phyloP scores from a whole-genome alignment of 2,888 invertebrate species.

The Sarcophaga carnaria region DNA sequence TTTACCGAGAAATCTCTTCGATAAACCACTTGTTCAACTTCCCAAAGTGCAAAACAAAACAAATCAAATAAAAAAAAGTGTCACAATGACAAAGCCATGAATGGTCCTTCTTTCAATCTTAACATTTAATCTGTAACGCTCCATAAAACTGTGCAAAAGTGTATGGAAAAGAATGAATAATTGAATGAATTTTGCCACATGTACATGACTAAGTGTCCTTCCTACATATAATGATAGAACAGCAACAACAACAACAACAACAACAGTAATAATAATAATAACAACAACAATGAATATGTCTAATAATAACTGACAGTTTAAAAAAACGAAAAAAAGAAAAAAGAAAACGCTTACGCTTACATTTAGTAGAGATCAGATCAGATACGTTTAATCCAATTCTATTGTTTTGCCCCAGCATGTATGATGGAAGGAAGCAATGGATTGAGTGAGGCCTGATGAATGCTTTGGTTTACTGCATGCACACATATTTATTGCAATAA shows the following conservation, averaged over 20 bases:
- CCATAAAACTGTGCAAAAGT: conserved; percentile 55
- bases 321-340: neutral
- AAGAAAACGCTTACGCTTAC: conserved; percentile 56
- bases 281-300: conserved; percentile 51
- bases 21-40: conserved; percentile 65
- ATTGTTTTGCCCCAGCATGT: conserved; percentile 61
- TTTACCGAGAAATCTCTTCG: conserved; percentile 9
- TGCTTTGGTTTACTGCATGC: neutral
- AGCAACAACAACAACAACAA: neutral
- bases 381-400: conserved; percentile 68
- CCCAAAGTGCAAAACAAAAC: conserved; percentile 23
- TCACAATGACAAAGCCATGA: conserved; percentile 7
- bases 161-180: conserved; percentile 23
- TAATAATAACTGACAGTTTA: conserved; percentile 70
- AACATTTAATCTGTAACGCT: conserved; percentile 60
- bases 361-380: conserved; percentile 59
- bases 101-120: conserved; percentile 61
- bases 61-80: conserved; percentile 3
- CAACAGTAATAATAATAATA: neutral
- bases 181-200: conserved; percentile 3
- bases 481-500: conserved; percentile 23
- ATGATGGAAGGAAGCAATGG: conserved; percentile 21
- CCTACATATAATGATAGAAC: neutral
- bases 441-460: conserved; percentile 14
- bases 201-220: conserved; percentile 53